Base-by-base conservation (phyloP, 2,113 vertebrate species). In the Gambusia affinis region DNA sequence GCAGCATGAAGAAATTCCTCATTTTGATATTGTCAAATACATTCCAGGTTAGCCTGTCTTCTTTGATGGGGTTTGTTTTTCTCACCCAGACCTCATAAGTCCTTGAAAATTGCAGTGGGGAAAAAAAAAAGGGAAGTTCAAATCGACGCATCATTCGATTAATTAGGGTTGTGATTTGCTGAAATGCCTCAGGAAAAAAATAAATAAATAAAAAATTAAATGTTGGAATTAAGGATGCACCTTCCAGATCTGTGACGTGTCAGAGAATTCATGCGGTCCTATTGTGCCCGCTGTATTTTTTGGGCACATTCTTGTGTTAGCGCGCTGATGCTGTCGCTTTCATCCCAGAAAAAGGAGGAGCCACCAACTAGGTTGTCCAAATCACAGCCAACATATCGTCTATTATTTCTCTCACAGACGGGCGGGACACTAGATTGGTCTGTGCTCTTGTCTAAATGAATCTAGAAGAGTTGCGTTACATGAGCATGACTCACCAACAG, bases 111-210 rank as follows among this genome's bases (percentile, higher is more conserved):
- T 89, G 73, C 15, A 4, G 3, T 68, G 65, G 65, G 29, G 2
- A 29, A 80, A 84, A 12, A 75, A 37, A n/a, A 33, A n/a, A 74
- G 82, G 72, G 82, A 79, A 87, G 78, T 68, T 73, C 73, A 68
- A 89, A 90, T 87, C 71, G 54, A 83, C 86, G 81, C 83, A 83
- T 91, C 85, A 80, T 88, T 89, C 66, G 54, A 89, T 91, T 89
- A 89, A 90, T 92, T 91, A 91, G 78, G 81, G 70, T 12, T 74
- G 73, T 72, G 76, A 91, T 90, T 89, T 76, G 82, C 78, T 0
- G 71, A 67, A 73, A 83, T 72, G 60, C 81, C 76, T 83, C 70
- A 22, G 72, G 88, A 85, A 39, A 39, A 11, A 37, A 37, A 37
- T 11, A 37, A 37, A 37, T 27, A 27, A 51, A 51, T 88, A 88